A percentile compares a stretch with the other conserved stretches of the same genome.
phyloP scores from a whole-genome alignment of 1,140 invertebrate species.

The Leptinotarsa undecemlineata region DNA sequence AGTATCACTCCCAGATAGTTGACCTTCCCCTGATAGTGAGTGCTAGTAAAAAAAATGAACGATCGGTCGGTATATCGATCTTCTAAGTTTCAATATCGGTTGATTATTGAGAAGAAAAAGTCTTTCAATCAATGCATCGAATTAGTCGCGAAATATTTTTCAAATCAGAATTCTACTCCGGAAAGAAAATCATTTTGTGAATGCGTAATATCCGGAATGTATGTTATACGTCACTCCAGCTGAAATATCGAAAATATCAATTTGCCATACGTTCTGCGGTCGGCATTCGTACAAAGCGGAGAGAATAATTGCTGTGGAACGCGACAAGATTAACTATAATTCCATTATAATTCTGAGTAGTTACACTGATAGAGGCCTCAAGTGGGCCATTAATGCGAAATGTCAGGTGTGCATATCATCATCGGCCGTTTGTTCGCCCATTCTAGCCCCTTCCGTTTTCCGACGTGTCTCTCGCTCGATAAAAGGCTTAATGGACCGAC shows the following conservation, averaged over 20 bases:
- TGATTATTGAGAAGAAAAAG: no score
- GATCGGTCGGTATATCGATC: no score
- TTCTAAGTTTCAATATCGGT: no score
- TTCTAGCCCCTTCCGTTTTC: neutral
- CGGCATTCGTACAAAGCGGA: no score
- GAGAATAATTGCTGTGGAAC: neutral
- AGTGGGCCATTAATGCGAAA: conserved; percentile 11
- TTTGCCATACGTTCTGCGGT: no score
- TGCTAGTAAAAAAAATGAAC: no score
- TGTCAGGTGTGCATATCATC: conserved; percentile 8
- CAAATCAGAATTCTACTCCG: no score
- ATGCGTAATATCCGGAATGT: neutral
- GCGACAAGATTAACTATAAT: neutral
- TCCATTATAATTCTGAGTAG: neutral
- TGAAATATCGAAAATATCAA: no score
- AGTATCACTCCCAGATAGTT: no score
- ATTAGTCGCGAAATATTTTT: no score
- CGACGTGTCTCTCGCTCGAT: neutral
- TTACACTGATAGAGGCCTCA: conserved; percentile 6
- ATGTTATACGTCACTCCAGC: neutral
- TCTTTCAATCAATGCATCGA: no score
- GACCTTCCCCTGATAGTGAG: no score
- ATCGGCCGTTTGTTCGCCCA: neutral
- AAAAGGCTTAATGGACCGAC: conserved; percentile 5
- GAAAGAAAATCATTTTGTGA: neutral